Evolutionary conservation across 2,888 invertebrate species (phyloP).

Genomic region (Phaonia tiefii): DNA sequence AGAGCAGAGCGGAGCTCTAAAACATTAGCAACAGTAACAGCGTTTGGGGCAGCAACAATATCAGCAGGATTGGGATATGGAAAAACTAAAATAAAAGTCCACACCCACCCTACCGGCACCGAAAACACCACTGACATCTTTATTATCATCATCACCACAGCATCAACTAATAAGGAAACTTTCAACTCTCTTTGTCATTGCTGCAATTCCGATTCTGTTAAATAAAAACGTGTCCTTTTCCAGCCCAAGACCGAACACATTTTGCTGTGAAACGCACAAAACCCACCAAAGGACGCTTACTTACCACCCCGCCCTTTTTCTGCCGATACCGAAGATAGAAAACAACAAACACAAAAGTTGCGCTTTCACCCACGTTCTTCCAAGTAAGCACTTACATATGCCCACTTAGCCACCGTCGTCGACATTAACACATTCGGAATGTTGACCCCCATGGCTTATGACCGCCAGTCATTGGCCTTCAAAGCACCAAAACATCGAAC

Average conservation of each 20-base stretch:
- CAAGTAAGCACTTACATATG: not conserved
- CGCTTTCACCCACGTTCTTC: too few species aligned
- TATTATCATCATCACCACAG: slow-evolving; percentile 15
- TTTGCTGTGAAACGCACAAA: not conserved
- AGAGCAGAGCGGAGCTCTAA: slow-evolving; percentile 49
- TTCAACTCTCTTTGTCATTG: slow-evolving; percentile 21
- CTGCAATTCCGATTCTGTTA: too few species aligned
- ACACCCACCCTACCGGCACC: slow-evolving; percentile 18
- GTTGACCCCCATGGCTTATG: slow-evolving; percentile 21
- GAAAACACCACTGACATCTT: not conserved
- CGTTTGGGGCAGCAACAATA: slow-evolving; percentile 40
- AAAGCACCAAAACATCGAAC: slow-evolving; percentile 71
- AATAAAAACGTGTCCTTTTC: too few species aligned
- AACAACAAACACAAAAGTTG: too few species aligned
- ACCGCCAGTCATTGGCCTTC: not conserved
- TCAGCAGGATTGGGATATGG: slow-evolving; percentile 31
- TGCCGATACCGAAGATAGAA: too few species aligned
- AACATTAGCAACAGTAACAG: slow-evolving; percentile 64
- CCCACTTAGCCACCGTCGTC: not conserved
- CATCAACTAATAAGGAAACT: slow-evolving; percentile 3
- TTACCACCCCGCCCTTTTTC: too few species aligned
- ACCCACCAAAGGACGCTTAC: not conserved
- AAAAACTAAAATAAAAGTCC: slow-evolving; percentile 45
- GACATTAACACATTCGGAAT: not conserved
- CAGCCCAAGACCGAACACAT: too few species aligned